Percentiles rank a stretch among this genome's conserved stretches.
phyloP scores from a whole-genome alignment of 2,888 invertebrate species.

The Hypsopygia costalis region DNA sequence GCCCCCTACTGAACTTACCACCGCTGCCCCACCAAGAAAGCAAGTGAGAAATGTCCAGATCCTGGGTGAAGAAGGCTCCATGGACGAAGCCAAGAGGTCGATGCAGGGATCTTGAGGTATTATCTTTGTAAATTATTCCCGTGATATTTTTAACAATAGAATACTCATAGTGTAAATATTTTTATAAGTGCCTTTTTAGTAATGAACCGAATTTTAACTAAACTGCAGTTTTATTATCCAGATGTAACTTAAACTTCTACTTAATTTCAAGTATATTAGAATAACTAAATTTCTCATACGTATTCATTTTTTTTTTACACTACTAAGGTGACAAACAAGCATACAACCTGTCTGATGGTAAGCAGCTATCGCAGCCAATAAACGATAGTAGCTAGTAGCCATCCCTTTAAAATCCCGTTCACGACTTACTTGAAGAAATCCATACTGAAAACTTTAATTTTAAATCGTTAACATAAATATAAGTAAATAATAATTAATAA shows the following conservation, averaged over 20 bases:
- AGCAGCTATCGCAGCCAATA: too few relatives aligned
- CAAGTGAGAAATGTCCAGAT: slow-evolving; percentile 87
- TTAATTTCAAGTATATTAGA: too few relatives aligned
- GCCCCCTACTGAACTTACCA: slow-evolving; percentile 66
- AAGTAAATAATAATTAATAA: too few relatives aligned
- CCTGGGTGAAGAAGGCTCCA: slow-evolving; percentile 82
- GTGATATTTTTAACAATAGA: slow-evolving; percentile 31
- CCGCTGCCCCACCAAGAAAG: slow-evolving; percentile 73
- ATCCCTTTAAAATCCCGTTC: too few relatives aligned
- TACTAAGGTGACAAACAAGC: too few relatives aligned
- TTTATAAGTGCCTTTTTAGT: slow-evolving; percentile 40
- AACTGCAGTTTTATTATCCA: slow-evolving; percentile 27
- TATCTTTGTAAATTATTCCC: slow-evolving; percentile 34
- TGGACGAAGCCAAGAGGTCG: slow-evolving; percentile 52
- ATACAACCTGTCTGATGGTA: background rate
- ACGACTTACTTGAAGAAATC: too few relatives aligned
- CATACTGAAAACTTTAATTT: too few relatives aligned
- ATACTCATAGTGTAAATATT: slow-evolving; percentile 64
- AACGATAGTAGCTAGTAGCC: too few relatives aligned
- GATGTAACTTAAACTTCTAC: background rate
- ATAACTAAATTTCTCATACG: too few relatives aligned
- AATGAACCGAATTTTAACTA: slow-evolving; percentile 34
- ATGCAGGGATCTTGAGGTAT: slow-evolving; percentile 47
- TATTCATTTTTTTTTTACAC: too few relatives aligned
- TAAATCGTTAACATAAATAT: too few relatives aligned